These are phyloP conservation scores for Apamea anceps DNA, from an alignment of 2,888 invertebrate species.

Conservation along the genomic window DNA sequence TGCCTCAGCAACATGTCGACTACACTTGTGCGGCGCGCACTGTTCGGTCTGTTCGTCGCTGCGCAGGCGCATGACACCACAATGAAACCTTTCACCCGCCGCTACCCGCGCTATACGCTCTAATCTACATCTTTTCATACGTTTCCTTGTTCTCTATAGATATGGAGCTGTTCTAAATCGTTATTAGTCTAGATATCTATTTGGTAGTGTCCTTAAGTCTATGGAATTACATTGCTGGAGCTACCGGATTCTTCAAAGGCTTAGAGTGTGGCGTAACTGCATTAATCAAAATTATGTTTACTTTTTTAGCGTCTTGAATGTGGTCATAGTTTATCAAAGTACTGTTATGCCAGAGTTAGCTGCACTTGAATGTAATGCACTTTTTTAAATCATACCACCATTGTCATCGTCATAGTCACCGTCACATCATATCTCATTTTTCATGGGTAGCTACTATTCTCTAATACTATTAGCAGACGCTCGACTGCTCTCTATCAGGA, in stretches of 20 bases:
- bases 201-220: conserved; percentile 33
- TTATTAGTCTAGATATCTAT: conserved; percentile 37
- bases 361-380: background rate
- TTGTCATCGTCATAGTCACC: background rate
- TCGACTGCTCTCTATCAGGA: background rate
- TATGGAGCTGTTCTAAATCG: conserved; percentile 56
- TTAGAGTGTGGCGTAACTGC: conserved; percentile 22
- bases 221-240: conserved; percentile 20
- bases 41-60: conserved; percentile 38
- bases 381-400: background rate
- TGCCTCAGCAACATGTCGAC: conserved; percentile 35
- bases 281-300: background rate
- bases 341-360: background rate
- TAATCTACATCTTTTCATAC: conserved; percentile 62
- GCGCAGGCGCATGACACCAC: conserved; percentile 73
- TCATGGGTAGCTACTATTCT: no score
- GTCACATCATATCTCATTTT: background rate
- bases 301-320: background rate
- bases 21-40: conserved; percentile 37
- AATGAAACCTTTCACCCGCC: conserved; percentile 79
- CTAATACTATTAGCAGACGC: background rate
- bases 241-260: conserved; percentile 19
- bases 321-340: background rate
- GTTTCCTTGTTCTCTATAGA: conserved; percentile 61
- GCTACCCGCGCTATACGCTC: conserved; percentile 64